phyloP scores from a whole-genome alignment of 1,140 invertebrate genomes.

The Drosophila busckii region DNA sequence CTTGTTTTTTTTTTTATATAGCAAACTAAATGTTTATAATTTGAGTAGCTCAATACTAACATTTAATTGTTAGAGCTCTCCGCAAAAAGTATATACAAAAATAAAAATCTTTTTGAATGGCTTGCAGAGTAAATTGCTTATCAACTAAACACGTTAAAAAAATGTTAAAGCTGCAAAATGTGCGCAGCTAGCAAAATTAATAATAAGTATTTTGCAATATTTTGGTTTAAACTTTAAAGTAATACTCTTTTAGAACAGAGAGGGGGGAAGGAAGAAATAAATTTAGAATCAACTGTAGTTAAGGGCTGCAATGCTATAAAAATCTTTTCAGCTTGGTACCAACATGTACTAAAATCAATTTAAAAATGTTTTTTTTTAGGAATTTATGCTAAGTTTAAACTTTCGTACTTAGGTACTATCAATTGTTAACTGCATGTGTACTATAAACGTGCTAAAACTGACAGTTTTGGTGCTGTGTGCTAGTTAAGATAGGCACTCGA shows the following conservation, averaged over 20 bases:
- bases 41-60: constrained; percentile 51
- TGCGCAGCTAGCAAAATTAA: constrained; percentile 7
- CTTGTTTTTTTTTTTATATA: constrained; percentile 25
- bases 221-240: constrained; percentile 40
- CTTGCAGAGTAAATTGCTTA: constrained; percentile 31
- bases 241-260: constrained; percentile 62
- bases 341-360: constrained; percentile 44
- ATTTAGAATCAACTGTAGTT: not conserved
- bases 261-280: constrained; percentile 1
- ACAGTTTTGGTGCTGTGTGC: constrained; percentile 57
- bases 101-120: constrained; percentile 17
- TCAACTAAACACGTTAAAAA: constrained; percentile 67
- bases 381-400: constrained; percentile 30
- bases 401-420: constrained; percentile 31
- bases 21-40: constrained; percentile 36
- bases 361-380: constrained; percentile 18
- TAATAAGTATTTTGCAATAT: constrained; percentile 21
- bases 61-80: constrained; percentile 22
- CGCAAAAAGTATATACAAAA: constrained; percentile 47
- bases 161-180: constrained; percentile 6
- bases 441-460: constrained; percentile 61
- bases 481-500: constrained; percentile 56
- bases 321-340: constrained; percentile 31
- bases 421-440: constrained; percentile 34
- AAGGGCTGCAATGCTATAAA: constrained; percentile 2